Evolutionary conservation across 2,888 invertebrate genomes (phyloP), one percentile per base, ranked within the genome.

Genomic region (Tiliacea citrago): DNA sequence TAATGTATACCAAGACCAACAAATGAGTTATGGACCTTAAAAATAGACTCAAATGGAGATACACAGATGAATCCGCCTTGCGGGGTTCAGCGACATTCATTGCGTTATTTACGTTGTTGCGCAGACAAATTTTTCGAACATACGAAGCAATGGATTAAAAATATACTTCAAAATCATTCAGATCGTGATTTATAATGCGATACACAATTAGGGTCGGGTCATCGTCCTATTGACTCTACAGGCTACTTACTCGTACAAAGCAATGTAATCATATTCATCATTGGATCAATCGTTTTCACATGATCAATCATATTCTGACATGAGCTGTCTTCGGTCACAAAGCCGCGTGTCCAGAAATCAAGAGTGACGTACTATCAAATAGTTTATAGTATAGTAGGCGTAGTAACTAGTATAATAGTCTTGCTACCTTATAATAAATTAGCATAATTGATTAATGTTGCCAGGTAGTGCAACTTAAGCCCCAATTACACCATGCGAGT

Each of bases 281-380:
- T 39, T n/a, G 47, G 53, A 82, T 85, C 82, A 85, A 82, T 85
- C 62, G 85, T 66, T 65, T 35, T 55, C 55, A 65, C 39, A 4
- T 24, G 55, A 72, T 82, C 68, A 49, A 85, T 85, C 82, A 82
- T 55, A 7, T 39, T 53, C 8, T 63, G 85, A 85, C 85, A 77
- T 18, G 65, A 51, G 49, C 65, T 76, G 85, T 82, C 77, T 39
- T 55, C 47, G 58, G 51, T 69, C 82, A 85, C 71, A 82, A 82
- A 72, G 82, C 77, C 24, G 63, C 66, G 51, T 83, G 68, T 75
- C 68, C 53, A 57, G 73, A 86, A 80, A 86, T 82, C 85, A 82
- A 69, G 68, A 62, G 71, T 72, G 84, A 73, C 81, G 51, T 67
- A 13, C 3, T 68, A 57, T 80, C 49, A 5, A 68, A 42, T 65